phyloP scores from a whole-genome alignment of 2,888 invertebrate genomes.

The Carabus problematicus region DNA sequence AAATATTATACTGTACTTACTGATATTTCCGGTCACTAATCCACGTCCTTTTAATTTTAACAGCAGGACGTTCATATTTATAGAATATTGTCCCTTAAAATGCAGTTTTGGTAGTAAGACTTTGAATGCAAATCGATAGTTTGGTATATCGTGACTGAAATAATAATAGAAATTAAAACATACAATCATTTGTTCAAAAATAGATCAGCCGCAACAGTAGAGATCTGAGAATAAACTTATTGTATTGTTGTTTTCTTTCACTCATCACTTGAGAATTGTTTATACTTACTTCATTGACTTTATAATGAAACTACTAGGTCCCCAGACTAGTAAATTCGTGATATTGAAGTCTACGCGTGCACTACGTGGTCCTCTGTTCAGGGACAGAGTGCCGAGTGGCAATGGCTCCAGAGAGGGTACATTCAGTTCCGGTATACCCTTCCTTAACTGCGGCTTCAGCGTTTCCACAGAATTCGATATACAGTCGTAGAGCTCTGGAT shows the following conservation, averaged over 20 bases:
- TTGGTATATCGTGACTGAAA: slow-evolving; percentile 68
- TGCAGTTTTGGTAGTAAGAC: slow-evolving; percentile 65
- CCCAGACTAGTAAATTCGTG: slow-evolving; percentile 67
- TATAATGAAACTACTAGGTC: slow-evolving; percentile 67
- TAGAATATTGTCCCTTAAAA: slow-evolving; percentile 72
- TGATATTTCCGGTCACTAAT: slow-evolving; percentile 70
- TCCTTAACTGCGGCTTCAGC: slow-evolving; percentile 53
- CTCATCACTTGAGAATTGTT: background rate
- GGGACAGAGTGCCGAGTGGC: slow-evolving; percentile 50
- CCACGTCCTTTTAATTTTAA: slow-evolving; percentile 70
- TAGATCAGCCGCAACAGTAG: too few species aligned
- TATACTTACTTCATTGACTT: slow-evolving; percentile 64
- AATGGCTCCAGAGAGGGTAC: slow-evolving; percentile 65
- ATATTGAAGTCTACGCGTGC: slow-evolving; percentile 64
- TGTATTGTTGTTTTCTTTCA: background rate
- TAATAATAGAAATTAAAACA: slow-evolving; percentile 16
- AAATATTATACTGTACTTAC: slow-evolving; percentile 61
- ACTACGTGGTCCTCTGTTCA: slow-evolving; percentile 56
- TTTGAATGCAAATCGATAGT: slow-evolving; percentile 70
- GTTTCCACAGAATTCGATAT: slow-evolving; percentile 55
- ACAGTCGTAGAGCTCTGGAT: slow-evolving; percentile 55
- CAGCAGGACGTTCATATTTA: slow-evolving; percentile 71
- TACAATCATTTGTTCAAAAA: background rate
- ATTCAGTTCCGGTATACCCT: slow-evolving; percentile 63
- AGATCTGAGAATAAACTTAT: background rate